These are phyloP conservation scores for Sarcophilus harrisii DNA, from an alignment of 2,797 vertebrate genomes.

Conservation along the genomic window DNA sequence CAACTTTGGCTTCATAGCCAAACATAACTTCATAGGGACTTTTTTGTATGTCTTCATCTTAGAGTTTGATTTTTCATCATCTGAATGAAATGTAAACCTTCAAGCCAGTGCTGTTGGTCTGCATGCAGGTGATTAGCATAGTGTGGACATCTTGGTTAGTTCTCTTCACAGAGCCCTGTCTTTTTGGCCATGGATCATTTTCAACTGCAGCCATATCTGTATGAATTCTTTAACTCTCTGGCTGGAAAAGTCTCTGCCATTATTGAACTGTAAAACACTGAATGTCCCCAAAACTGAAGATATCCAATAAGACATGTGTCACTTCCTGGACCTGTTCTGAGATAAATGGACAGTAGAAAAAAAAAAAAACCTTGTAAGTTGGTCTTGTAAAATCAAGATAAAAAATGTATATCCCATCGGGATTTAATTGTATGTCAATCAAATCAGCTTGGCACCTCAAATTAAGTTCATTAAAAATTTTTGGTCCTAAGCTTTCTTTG, in stretches of 20 bases:
- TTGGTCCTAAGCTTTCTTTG: not conserved
- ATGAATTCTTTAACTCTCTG: not conserved
- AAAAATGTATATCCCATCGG: not conserved
- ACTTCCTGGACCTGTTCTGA: not conserved
- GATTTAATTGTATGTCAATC: not conserved
- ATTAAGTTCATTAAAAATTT: not conserved
- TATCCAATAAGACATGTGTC: not conserved
- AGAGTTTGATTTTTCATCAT: not conserved
- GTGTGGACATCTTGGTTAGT: not conserved
- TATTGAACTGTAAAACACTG: not conserved
- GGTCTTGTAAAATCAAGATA: not conserved
- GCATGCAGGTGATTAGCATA: not conserved
- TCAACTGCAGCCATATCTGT: not conserved
- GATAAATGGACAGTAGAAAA: not conserved
- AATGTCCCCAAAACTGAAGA: not conserved
- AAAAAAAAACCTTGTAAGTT: not conserved
- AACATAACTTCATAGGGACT: not conserved
- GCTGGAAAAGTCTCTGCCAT: not conserved
- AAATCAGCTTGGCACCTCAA: not conserved
- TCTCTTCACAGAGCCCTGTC: not conserved
- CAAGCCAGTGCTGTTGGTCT: not conserved
- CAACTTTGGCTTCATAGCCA: not conserved
- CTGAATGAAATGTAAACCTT: not conserved
- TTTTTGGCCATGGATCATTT: not conserved
- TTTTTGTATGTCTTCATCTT: not conserved